Evolutionary conservation across 1,140 invertebrate species (phyloP), one percentile per base, ranked within the genome.

Genomic region (Paraescarpia echinospica): DNA sequence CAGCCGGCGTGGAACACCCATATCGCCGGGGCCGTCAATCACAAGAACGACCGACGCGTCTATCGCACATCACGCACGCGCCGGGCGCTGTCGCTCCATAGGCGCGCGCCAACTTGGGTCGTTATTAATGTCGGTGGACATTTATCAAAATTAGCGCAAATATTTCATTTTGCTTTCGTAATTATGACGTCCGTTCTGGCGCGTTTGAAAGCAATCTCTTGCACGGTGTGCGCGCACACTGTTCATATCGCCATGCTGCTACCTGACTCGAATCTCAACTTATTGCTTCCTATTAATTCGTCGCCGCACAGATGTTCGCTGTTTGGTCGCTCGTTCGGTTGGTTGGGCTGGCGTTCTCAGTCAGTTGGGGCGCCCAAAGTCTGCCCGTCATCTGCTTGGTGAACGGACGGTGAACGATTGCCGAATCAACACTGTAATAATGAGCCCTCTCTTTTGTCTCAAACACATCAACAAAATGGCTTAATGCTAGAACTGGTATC

Each of bases 101-200:
- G 59, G 59, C 59, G 59, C 59, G 59, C 59, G 59, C 59, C 59
- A 77, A 27, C 8, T 77, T 77, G 59, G 59, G 0, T 18, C 27
- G 59, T 77, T 77, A 77, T 77, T 77, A 77, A 77, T 77, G 59
- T 2, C 59, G 12, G 59, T 27, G 59, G 59, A 77, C 59, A 77
- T 77, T 77, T 77, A 77, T 77, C 59, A 77, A 77, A 77, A 77
- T 77, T 77, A 77, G 27, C 59, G 59, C 59, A 27, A 77, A 77
- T 77, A 77, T 77, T 77, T 77, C 59, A 77, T 77, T 77, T 77
- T 77, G 59, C 59, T 77, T 77, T 77, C 59, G 59, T 77, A 77
- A 77, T 77, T 77, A 77, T 77, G 59, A 77, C 59, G 59, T 77
- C 59, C 59, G 59, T 77, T 27, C 59, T 31, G 59, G 14, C 59